Conservation (phyloP, 1,140 invertebrate genomes). For the Aleiodes sp. region DNA sequence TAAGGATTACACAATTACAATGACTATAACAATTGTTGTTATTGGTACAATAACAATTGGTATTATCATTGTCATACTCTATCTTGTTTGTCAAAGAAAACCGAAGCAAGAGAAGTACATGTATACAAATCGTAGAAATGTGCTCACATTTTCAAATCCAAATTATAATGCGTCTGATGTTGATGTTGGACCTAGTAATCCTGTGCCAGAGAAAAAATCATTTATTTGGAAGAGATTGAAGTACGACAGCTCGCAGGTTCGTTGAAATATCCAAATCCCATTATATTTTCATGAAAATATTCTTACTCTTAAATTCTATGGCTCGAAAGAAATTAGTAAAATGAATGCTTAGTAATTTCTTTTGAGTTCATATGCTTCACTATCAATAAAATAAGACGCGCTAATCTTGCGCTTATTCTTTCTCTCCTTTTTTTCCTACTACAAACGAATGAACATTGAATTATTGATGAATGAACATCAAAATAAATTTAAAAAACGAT, state of each 20-base stretch:
- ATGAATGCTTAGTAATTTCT: neutral
- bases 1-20: slow-evolving; percentile 50
- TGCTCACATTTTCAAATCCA: slow-evolving; percentile 81
- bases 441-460: slow-evolving; percentile 50
- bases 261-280: slow-evolving; percentile 23
- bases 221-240: slow-evolving; percentile 77
- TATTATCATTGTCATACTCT: slow-evolving; percentile 57
- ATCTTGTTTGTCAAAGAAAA: slow-evolving; percentile 68
- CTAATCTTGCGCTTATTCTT: slow-evolving; percentile 38
- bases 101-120: slow-evolving; percentile 69
- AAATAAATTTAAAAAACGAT: neutral
- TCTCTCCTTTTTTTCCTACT: slow-evolving; percentile 44
- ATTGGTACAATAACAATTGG: slow-evolving; percentile 57
- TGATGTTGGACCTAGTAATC: slow-evolving; percentile 45
- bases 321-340: neutral
- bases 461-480: slow-evolving; percentile 45
- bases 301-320: slow-evolving; percentile 12
- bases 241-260: slow-evolving; percentile 76
- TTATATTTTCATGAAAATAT: slow-evolving; percentile 26
- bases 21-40: slow-evolving; percentile 58
- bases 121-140: slow-evolving; percentile 70
- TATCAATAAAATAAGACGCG: slow-evolving; percentile 7
- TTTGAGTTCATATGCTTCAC: neutral
- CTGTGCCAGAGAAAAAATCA: slow-evolving; percentile 68
- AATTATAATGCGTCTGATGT: slow-evolving; percentile 76